These are phyloP conservation scores for Anguilla rostrata DNA, from an alignment of 2,113 vertebrate genomes.

Conservation along the genomic window DNA sequence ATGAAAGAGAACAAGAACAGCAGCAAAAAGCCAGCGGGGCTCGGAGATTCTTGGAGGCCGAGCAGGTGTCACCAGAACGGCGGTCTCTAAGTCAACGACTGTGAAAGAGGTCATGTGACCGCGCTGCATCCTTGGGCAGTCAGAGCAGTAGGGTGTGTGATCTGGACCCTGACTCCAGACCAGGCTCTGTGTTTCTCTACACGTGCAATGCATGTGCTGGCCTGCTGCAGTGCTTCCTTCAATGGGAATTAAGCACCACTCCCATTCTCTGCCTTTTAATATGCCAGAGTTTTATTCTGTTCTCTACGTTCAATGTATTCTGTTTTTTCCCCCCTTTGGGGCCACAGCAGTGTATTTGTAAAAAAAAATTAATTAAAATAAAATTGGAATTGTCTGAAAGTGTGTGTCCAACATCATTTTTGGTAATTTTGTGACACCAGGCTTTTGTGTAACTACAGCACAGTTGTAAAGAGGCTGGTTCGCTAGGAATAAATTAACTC, in stretches of 20 bases:
- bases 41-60: constrained; percentile 61
- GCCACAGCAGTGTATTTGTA: background rate
- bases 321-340: background rate
- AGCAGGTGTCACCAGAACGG: constrained; percentile 70
- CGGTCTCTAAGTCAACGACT: constrained; percentile 36
- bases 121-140: too few relatives aligned
- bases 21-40: constrained; percentile 30
- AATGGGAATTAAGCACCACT: background rate
- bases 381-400: too few relatives aligned
- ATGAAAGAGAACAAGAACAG: constrained; percentile 47
- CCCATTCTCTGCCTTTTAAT: background rate
- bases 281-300: background rate
- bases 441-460: too few relatives aligned
- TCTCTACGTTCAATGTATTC: background rate
- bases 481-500: too few relatives aligned
- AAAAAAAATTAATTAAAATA: background rate
- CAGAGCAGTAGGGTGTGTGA: constrained; percentile 49
- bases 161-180: constrained; percentile 40
- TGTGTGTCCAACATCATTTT: too few relatives aligned
- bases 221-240: constrained; percentile 53
- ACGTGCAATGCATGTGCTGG: constrained; percentile 48
- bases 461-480: too few relatives aligned
- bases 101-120: constrained; percentile 33
- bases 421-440: too few relatives aligned
- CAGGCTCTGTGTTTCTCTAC: constrained; percentile 55